A percentile compares a stretch with the other conserved stretches of the same genome.
Evolutionary conservation across 2,797 vertebrate species (phyloP).

Genomic region (Euthynnus affinis): DNA sequence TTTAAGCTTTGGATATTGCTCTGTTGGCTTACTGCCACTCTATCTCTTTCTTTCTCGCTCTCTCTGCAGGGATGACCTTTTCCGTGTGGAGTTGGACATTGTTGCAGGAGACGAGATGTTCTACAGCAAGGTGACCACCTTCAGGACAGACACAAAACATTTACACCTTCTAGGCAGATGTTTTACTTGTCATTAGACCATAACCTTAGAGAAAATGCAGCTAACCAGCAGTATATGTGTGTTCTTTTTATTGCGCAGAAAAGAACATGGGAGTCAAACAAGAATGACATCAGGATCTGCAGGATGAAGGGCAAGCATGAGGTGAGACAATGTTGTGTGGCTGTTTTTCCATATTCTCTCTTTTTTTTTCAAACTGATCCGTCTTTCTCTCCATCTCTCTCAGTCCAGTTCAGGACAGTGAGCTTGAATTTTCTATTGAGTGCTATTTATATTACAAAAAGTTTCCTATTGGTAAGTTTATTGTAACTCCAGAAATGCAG

Average conservation of each 20-base stretch:
- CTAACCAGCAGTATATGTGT: conserved; percentile 32
- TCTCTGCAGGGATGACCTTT: conserved; percentile 91
- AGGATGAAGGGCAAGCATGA: conserved; percentile 97
- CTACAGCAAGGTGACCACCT: conserved; percentile 91
- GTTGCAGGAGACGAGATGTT: conserved; percentile 90
- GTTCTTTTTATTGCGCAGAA: conserved; percentile 82
- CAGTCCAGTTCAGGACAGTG: neutral
- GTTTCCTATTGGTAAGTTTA: no score
- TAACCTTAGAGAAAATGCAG: neutral
- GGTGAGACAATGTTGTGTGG: conserved; percentile 75
- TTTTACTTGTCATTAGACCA: conserved; percentile 1
- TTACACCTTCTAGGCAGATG: conserved; percentile 13
- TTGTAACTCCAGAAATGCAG: no score
- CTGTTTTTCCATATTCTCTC: neutral
- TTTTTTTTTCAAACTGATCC: neutral
- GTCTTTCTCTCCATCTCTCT: neutral
- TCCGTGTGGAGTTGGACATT: conserved; percentile 93
- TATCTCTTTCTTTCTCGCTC: conserved; percentile 16
- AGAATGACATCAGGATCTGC: conserved; percentile 95
- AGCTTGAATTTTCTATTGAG: neutral
- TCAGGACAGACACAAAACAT: conserved; percentile 19
- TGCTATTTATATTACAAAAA: no score
- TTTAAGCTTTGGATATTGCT: conserved; percentile 30
- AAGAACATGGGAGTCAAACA: conserved; percentile 94
- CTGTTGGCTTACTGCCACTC: conserved; percentile 41